Conservation (phyloP, 2,113 vertebrate species). For the Triplophysa siluroides region DNA sequence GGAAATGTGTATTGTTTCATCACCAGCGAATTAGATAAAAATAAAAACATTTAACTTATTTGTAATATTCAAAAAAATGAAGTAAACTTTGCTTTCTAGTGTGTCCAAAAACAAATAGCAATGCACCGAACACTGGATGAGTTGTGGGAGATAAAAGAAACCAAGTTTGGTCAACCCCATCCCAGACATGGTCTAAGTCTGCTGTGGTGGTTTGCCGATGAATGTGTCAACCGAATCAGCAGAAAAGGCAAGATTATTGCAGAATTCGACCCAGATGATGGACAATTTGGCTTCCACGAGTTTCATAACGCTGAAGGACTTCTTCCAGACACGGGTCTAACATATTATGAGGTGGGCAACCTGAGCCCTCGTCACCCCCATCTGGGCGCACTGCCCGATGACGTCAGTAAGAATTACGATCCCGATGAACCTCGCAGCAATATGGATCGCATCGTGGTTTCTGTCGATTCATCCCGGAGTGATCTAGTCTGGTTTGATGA, state of each 20-base stretch:
- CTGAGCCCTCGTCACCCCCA: background rate
- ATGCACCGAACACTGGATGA: slow-evolving; percentile 26
- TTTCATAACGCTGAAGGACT: slow-evolving; percentile 32
- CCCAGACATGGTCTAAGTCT: slow-evolving; percentile 54
- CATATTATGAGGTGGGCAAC: slow-evolving; percentile 42
- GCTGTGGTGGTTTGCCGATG: slow-evolving; percentile 52
- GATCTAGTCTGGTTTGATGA: background rate
- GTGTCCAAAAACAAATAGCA: background rate
- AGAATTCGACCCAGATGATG: background rate
- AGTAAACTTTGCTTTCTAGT: background rate
- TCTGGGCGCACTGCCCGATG: background rate
- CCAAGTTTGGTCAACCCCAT: slow-evolving; percentile 33
- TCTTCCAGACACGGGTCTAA: background rate
- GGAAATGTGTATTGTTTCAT: too few species aligned
- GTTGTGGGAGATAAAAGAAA: slow-evolving; percentile 12
- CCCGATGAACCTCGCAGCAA: background rate
- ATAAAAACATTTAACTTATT: too few species aligned
- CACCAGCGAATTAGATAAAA: too few species aligned
- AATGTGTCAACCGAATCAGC: slow-evolving; percentile 30
- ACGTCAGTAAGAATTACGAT: background rate
- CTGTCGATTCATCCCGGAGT: background rate
- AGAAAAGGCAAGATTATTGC: slow-evolving; percentile 20
- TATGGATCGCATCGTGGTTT: slow-evolving; percentile 36
- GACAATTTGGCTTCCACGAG: slow-evolving; percentile 43
- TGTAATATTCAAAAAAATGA: too few species aligned